Base-by-base conservation (phyloP, 1,140 invertebrate genomes). In the Drosophila suzukii region DNA sequence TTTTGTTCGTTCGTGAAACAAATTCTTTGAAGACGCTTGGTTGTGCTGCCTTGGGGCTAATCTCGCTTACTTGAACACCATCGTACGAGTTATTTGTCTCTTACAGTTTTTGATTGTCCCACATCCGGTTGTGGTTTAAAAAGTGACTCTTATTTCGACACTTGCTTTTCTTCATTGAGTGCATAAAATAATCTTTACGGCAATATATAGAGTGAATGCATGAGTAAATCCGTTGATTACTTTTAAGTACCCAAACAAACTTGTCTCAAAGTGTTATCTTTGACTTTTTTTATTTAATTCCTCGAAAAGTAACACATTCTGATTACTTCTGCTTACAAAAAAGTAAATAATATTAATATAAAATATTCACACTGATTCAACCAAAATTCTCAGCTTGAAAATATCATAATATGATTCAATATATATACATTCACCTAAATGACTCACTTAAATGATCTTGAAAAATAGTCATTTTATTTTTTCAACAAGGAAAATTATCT, bases 61-160 rank as follows among this genome's bases (percentile, higher is more conserved):
- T 44, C 43, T 44, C 43, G 43, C 43, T 20, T 47, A 13, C 34
- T 54, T 34, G 24, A 32, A 34, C 17, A 43, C 4, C 17, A 66
- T 30, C 12, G 24, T 30, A 36, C 51, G 17, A 30, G 24, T 12
- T 30, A 20, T 30, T 47, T 36, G 24, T 32, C 30, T 70, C 32
- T 38, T 6, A 20, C 11, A 10, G 34, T 2, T 47, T 17, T 38
- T 71, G 67, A 70, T 71, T 70, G 34, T 27, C 17, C 11, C 10
- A 68, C 67, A 56, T 70, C 67, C 67, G 63, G 39, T 13, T 8
- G 15, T 17, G 66, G 43, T 32, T 38, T 32, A 24, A 51, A 51
- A 63, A 36, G 8, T 51, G 17, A 17, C 60, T 68, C 7, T 15
- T 11, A 2, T 47, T 68, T 38, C 6, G 32, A 47, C 49, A 47